These are phyloP conservation scores for Drosophila vallismaia DNA, from an alignment of 2,888 invertebrate genomes.

Conservation along the genomic window DNA sequence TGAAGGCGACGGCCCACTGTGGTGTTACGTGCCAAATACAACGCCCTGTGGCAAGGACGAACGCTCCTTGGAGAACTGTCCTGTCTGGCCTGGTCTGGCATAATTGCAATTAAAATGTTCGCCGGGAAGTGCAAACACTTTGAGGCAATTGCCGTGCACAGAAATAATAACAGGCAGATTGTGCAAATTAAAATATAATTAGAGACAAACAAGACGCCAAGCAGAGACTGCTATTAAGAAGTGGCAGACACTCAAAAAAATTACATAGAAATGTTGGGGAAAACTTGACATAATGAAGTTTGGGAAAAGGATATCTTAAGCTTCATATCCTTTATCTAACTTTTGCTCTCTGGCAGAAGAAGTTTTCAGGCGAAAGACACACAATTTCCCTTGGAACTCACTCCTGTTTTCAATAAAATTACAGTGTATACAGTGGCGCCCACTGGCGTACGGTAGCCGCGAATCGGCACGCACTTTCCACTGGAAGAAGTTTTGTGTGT, in stretches of 20 bases:
- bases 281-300: too few species aligned
- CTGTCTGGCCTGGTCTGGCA: constrained; percentile 31
- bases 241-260: background rate
- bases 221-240: constrained; percentile 10
- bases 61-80: constrained; percentile 30
- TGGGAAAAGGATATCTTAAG: too few species aligned
- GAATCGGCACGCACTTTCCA: constrained; percentile 70
- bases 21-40: constrained; percentile 66
- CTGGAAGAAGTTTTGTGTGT: constrained; percentile 58
- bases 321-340: too few species aligned
- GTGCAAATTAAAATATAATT: constrained; percentile 79
- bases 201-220: constrained; percentile 73
- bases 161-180: constrained; percentile 42
- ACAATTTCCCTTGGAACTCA: constrained; percentile 46
- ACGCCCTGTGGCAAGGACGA: constrained; percentile 74
- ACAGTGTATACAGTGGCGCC: constrained; percentile 56
- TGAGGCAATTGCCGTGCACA: constrained; percentile 42
- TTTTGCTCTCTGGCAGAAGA: too few species aligned
- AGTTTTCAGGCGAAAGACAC: too few species aligned
- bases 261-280: too few species aligned
- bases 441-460: constrained; percentile 64
- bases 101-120: constrained; percentile 79
- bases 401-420: constrained; percentile 8
- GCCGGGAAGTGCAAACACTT: constrained; percentile 75
- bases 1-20: constrained; percentile 38